Evolutionary conservation across 2,113 vertebrate genomes (phyloP).

Genomic region (Microcebus ravelobensis): DNA sequence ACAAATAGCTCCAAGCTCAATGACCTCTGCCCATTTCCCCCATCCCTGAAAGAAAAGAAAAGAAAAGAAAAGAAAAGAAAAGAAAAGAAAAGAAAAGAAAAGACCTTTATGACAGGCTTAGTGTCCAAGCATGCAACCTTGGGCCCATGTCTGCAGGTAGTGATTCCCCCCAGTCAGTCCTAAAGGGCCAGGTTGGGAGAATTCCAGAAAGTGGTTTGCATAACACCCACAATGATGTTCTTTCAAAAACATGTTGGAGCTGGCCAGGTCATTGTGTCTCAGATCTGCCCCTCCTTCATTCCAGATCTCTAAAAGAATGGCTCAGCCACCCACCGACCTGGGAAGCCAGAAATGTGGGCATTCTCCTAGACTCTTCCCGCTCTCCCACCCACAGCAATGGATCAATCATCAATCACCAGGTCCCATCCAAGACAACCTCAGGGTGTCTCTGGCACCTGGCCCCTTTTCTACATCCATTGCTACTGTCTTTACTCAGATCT

Average conservation of each 20-base stretch:
- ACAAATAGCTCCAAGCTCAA: background rate
- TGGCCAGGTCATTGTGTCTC: background rate
- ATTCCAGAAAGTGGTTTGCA: constrained; percentile 10
- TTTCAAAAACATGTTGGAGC: background rate
- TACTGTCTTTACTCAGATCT: background rate
- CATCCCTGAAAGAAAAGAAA: no score
- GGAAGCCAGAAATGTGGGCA: background rate
- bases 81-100: no score
- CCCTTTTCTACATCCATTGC: background rate
- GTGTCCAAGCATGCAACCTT: background rate
- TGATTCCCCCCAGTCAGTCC: background rate
- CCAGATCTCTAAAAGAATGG: constrained; percentile 47
- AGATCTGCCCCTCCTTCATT: constrained; percentile 19
- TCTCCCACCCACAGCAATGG: background rate
- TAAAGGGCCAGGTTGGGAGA: background rate
- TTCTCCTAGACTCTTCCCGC: background rate
- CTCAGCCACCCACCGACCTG: background rate
- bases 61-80: no score
- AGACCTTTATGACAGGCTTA: background rate
- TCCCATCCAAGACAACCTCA: background rate
- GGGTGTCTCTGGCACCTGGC: background rate
- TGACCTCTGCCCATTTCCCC: background rate
- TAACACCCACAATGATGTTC: background rate
- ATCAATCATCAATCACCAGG: background rate
- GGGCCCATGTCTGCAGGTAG: background rate